Base-by-base conservation (phyloP, 2,113 vertebrate genomes). In the Petroica traversi region DNA sequence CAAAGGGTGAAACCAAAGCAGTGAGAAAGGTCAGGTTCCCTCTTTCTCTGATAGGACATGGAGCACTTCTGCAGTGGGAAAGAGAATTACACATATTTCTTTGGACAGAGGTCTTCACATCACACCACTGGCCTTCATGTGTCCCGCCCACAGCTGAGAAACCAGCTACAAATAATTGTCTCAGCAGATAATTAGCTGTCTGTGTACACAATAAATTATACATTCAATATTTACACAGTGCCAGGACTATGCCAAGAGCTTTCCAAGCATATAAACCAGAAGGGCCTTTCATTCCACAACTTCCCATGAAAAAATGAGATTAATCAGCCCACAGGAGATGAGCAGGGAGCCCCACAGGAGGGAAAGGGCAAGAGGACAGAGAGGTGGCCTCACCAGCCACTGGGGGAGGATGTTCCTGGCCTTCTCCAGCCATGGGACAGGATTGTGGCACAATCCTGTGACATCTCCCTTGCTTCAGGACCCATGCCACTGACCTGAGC, bases 161-260 rank as follows among this genome's bases (percentile, higher is more conserved):
- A 62, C 55, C 52, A 69, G 46, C 59, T n/a, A 55, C 3, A 5
- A 88, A 66, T 48, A 88, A 83, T 80, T 25, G n/a, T 54, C 41
- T 58, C 38, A 43, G 41, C 2, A 5, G 40, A 49, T 93, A 84
- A 86, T 92, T 89, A 88, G 34, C 36, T 81, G 18, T 63, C 64
- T n/a, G 55, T 55, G 23, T 79, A 76, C 31, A 40, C 20, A 76
- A 72, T 92, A 80, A 93, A 94, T 93, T 66, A 75, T 4, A 89
- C 40, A 75, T 88, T 91, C 85, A 49, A 33, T 88, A 85, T 88
- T 93, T 91, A 75, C 64, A 75, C 41, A 73, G 45, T 48, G 38
- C 36, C 7, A 2, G 31, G 52, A 22, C 49, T 57, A 46, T 8
- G 55, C 29, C 1, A 14, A 79, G 57, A 72, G 84, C 61, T 87